A percentile compares a stretch with the other conserved stretches of the same genome.
Evolutionary conservation across 1,140 invertebrate species (phyloP).

Genomic region (Solenopsis fugax): DNA sequence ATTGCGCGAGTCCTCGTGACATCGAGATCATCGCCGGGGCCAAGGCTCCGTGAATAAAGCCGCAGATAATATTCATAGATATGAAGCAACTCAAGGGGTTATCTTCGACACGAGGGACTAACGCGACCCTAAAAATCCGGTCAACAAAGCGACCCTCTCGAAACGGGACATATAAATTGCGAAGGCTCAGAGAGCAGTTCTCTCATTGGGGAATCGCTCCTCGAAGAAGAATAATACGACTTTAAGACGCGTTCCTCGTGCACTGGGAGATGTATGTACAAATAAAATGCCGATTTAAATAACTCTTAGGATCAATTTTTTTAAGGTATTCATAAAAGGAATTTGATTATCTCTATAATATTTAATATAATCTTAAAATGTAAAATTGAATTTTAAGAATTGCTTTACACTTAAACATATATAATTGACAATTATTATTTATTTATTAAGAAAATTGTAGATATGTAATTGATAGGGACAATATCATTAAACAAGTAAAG

Average conservation of each 20-base stretch:
- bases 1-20: constrained; percentile 75
- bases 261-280: not conserved
- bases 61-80: constrained; percentile 81
- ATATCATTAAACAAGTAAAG: not conserved
- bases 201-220: constrained; percentile 17
- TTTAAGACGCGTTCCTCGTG: constrained; percentile 4
- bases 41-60: constrained; percentile 76
- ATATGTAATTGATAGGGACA: not conserved
- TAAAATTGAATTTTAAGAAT: not conserved
- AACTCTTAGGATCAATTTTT: not conserved
- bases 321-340: not conserved
- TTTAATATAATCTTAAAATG: not conserved
- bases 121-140: constrained; percentile 75
- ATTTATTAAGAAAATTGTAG: not conserved
- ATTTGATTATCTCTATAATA: not conserved
- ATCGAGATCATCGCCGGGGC: constrained; percentile 74
- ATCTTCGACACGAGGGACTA: constrained; percentile 78
- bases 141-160: constrained; percentile 55
- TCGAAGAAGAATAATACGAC: constrained; percentile 19
- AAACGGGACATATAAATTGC: constrained; percentile 43
- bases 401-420: not conserved
- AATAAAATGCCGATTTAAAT: constrained; percentile 8
- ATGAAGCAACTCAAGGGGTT: constrained; percentile 75
- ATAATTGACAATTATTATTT: not conserved
- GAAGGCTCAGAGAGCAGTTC: constrained; percentile 13